Conservation (phyloP, 2,888 invertebrate species). For the Diarsia mendica region DNA sequence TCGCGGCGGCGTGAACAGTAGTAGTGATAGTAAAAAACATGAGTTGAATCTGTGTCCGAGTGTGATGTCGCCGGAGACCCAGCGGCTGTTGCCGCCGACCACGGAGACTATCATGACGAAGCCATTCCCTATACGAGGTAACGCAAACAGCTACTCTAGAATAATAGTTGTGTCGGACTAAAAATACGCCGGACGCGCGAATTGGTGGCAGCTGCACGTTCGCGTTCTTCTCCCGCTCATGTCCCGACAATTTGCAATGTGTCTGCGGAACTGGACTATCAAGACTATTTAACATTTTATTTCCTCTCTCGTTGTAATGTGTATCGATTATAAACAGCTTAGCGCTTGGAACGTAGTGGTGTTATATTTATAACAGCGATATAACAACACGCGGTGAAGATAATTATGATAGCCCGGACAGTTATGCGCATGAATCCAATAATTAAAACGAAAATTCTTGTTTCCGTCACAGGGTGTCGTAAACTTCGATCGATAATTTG, state of each 20-base stretch:
- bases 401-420: slow-evolving; percentile 7
- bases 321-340: slow-evolving; percentile 45
- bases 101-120: slow-evolving; percentile 96
- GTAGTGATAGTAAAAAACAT: slow-evolving; percentile 85
- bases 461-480: slow-evolving; percentile 10
- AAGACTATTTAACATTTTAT: slow-evolving; percentile 28
- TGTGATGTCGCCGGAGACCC: slow-evolving; percentile 93
- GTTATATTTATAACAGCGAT: slow-evolving; percentile 25
- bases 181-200: slow-evolving; percentile 75
- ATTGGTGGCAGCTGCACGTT: slow-evolving; percentile 71
- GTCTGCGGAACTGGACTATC: slow-evolving; percentile 50
- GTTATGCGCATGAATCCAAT: slow-evolving; percentile 15
- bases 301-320: slow-evolving; percentile 39
- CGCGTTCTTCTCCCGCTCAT: slow-evolving; percentile 49
- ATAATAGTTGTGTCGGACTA: slow-evolving; percentile 71
- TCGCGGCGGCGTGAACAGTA: slow-evolving; percentile 83
- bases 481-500: slow-evolving; percentile 6
- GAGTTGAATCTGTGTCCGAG: slow-evolving; percentile 92
- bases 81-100: slow-evolving; percentile 93
- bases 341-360: slow-evolving; percentile 40
- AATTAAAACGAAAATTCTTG: slow-evolving; percentile 20
- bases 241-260: slow-evolving; percentile 58
- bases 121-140: slow-evolving; percentile 96
- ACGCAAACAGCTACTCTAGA: slow-evolving; percentile 61
- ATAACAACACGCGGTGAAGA: slow-evolving; percentile 5